Evolutionary conservation across 1,140 invertebrate genomes (phyloP), one percentile per base, ranked within the genome.

Genomic region (Drosophila obscura): DNA sequence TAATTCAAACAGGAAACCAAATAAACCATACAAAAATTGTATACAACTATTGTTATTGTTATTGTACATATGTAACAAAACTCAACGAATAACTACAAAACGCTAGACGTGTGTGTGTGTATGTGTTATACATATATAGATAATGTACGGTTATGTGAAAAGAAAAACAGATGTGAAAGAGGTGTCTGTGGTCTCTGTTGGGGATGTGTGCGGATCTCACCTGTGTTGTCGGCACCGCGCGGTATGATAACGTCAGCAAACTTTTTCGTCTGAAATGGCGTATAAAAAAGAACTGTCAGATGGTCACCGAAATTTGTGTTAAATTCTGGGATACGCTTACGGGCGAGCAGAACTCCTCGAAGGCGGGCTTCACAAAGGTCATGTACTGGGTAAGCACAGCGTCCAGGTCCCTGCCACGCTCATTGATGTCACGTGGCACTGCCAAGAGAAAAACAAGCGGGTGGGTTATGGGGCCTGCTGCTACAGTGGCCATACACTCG

Each of bases 191-290:
- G 49, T 68, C 26, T 50, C 31, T 59, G 26, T 9, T 15, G 4
- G 49, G 39, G 43, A 46, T 28, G 39, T 39, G 48, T 26, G 11
- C 24, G 19, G 8, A n/a, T 44, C 93, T 95, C 93, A 98, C 97
- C 97, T 93, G 95, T 96, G 91, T 99, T 99, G 91, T 99, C 98
- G 39, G 98, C 98, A 71, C 98, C 98, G 76, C 98, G 94, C 9
- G 99, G 99, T 92, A 99, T 99, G 75, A 99, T 99, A 31, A 99
- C 97, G 94, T 99, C 99, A 55, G 98, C 99, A 94, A 99, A 99
- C 92, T 99, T 99, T 93, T 99, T 99, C 0, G 99, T 99, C 96
- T 98, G 28, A 71, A 76, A 55, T 9, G 5, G n/a, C 1, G 35
- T 22, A 31, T 8, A 8, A 9, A 16, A 35, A 19, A 1, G 19